Percentiles rank a stretch among this genome's conserved stretches.
phyloP scores from a whole-genome alignment of 2,797 vertebrate species.

The Kryptolebias ocellatus region DNA sequence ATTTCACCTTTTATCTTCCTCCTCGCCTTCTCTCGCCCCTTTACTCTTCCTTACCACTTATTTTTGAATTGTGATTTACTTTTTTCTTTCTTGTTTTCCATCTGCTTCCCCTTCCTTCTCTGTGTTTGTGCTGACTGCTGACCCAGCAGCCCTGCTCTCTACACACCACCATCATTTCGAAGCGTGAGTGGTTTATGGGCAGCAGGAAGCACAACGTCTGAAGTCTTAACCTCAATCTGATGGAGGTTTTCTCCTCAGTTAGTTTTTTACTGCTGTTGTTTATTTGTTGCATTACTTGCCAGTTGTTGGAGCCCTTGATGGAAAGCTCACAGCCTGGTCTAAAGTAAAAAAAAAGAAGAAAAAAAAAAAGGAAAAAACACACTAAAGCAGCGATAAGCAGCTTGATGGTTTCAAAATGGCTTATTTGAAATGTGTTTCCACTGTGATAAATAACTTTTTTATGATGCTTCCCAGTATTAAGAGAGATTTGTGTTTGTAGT shows the following conservation, averaged over 20 bases:
- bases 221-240: constrained; percentile 53
- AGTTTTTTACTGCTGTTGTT: constrained; percentile 36
- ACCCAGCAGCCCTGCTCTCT: constrained; percentile 57
- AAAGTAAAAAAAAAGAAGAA: constrained; percentile 44
- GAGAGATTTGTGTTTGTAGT: not conserved
- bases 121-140: constrained; percentile 57
- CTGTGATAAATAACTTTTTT: constrained; percentile 4
- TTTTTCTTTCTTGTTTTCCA: constrained; percentile 22
- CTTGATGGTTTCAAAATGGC: constrained; percentile 48
- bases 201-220: constrained; percentile 35
- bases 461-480: not conserved
- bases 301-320: constrained; percentile 41
- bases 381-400: constrained; percentile 34
- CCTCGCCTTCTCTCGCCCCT: constrained; percentile 25
- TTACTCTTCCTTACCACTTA: constrained; percentile 15
- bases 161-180: constrained; percentile 42
- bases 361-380: not conserved
- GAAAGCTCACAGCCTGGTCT: constrained; percentile 40
- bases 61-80: constrained; percentile 37
- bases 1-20: constrained; percentile 11
- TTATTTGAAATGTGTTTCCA: constrained; percentile 23
- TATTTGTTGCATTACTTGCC: constrained; percentile 50
- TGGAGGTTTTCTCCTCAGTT: constrained; percentile 48
- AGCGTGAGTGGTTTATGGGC: constrained; percentile 43
- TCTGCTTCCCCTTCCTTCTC: constrained; percentile 36